Base-by-base conservation (phyloP, 2,113 vertebrate genomes). In the Tyto alba region DNA sequence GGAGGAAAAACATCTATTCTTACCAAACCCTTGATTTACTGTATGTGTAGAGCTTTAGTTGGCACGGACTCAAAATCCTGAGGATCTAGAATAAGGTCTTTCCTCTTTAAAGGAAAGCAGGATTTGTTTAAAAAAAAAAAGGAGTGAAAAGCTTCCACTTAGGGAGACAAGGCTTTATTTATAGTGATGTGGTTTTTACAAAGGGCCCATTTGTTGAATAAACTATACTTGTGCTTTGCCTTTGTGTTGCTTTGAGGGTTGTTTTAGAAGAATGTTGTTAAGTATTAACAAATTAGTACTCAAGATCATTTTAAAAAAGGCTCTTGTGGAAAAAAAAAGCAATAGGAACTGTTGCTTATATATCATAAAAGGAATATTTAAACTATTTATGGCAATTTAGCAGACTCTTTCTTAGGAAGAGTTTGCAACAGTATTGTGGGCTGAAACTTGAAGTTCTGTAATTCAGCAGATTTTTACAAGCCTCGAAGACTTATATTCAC, bases 81-180 rank as follows among this genome's bases (percentile, higher is more conserved):
- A 90, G 93, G 47, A 47, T 73, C 73, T 89, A 79, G 52, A 91
- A 84, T 85, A 86, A 92, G 36, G 56, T 52, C 89, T 74, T 89
- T 81, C 60, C 17, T 84, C 84, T 95, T 88, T 60, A 63, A 86
- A 94, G 79, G 75, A 75, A 94, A 78, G 56, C 56, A 86, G 48
- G 52, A 84, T 90, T 94, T 95, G 73, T 90, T 95, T 68, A 10
- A 55, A 68, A 74, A 40, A 57, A 53, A 89, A 76, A 73, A 53
- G n/a, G 11, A 38, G 52, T 86, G 72, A 92, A 96, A 97, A 93
- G 94, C 88, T 92, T 93, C 87, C 84, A 89, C 81, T 96, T 91
- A 90, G 22, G 77, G 69, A 91, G 66, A 76, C 48, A 59, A 87
- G 74, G 69, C 66, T 93, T 94, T 94, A 56, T 94, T 96, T 96